phyloP scores from a whole-genome alignment of 2,888 invertebrate species.

The Biston betularia region DNA sequence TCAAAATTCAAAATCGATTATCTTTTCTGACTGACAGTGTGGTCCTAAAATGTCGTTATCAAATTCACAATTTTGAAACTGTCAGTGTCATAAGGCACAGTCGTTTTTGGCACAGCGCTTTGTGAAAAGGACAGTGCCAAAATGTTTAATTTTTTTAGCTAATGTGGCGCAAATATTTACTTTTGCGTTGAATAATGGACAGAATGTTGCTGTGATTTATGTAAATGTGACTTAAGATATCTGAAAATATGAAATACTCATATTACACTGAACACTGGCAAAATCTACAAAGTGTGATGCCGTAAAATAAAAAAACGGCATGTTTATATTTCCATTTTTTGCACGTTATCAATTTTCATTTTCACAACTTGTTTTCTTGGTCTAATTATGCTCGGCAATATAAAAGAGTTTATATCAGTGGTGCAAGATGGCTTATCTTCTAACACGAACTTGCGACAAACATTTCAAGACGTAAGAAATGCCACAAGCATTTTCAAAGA shows the following conservation, averaged over 20 bases:
- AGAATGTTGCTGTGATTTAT: too few relatives aligned
- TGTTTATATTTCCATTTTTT: not conserved
- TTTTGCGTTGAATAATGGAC: too few relatives aligned
- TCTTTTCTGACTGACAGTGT: not conserved
- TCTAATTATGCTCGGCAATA: constrained; percentile 75
- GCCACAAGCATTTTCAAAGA: constrained; percentile 78
- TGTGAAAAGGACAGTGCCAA: not conserved
- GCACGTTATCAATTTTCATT: not conserved
- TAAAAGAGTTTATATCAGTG: constrained; percentile 80
- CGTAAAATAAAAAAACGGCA: not conserved
- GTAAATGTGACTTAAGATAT: too few relatives aligned
- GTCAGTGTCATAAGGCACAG: not conserved
- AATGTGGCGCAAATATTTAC: too few relatives aligned
- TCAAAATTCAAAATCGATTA: constrained; percentile 2
- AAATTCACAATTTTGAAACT: not conserved
- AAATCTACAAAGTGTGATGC: not conserved
- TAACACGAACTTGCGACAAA: constrained; percentile 75
- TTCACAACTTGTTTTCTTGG: not conserved
- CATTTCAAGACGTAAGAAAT: constrained; percentile 78
- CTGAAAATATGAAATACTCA: too few relatives aligned
- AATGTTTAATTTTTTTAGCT: too few relatives aligned
- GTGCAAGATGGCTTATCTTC: constrained; percentile 79
- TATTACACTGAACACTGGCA: too few relatives aligned
- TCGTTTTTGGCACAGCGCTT: not conserved
- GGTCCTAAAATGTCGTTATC: not conserved